A percentile compares a stretch with the other conserved stretches of the same genome.
phyloP scores from a whole-genome alignment of 2,113 vertebrate genomes.

The Plotosus lineatus region DNA sequence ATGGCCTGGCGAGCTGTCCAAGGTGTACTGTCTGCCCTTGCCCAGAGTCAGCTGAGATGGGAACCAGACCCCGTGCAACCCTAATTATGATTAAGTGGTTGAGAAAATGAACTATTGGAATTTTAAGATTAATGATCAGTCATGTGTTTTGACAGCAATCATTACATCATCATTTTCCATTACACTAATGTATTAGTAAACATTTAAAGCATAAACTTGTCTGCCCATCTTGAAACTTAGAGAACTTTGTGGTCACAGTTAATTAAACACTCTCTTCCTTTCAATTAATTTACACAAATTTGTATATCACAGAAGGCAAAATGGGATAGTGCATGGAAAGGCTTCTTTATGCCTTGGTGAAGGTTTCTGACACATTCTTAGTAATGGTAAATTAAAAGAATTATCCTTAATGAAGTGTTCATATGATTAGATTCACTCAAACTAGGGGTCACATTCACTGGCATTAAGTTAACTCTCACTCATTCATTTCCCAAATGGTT shows the following conservation, averaged over 20 bases:
- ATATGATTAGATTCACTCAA: not conserved
- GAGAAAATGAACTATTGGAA: no score
- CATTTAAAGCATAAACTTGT: not conserved
- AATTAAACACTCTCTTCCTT: not conserved
- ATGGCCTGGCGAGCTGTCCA: no score
- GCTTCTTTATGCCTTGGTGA: not conserved
- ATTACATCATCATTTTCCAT: not conserved
- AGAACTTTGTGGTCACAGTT: not conserved
- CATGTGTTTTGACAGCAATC: not conserved
- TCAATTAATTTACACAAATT: not conserved
- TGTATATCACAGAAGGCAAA: not conserved
- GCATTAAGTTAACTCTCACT: no score
- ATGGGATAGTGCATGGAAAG: not conserved
- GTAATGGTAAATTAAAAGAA: no score
- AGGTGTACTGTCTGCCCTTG: no score
- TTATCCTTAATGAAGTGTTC: not conserved
- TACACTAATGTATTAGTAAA: not conserved
- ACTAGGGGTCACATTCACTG: not conserved
- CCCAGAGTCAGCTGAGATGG: no score
- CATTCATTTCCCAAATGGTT: no score
- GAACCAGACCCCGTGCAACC: no score
- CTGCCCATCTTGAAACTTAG: not conserved
- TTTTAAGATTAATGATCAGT: no score
- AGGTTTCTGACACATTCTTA: not conserved
- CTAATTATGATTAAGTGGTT: no score